Percentiles rank a stretch among this genome's conserved stretches.
Conservation (phyloP, 2,797 vertebrate species). For the Typhlichthys subterraneus region DNA sequence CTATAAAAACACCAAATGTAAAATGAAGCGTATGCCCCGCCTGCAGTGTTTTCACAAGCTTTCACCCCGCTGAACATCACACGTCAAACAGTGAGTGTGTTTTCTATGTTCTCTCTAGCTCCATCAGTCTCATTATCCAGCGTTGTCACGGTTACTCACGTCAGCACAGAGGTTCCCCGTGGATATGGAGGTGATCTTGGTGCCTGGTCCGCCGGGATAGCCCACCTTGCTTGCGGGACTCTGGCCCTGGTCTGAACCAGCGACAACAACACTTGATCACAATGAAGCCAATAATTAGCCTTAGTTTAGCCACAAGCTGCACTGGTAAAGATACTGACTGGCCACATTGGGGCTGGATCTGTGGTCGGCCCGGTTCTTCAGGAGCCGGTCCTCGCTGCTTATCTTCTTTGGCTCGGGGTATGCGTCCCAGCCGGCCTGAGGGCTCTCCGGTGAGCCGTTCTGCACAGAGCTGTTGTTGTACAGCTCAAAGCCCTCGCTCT, state of each 20-base stretch:
- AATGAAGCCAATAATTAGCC: no score
- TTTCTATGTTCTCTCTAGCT: no score
- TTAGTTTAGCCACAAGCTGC: no score
- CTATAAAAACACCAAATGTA: no score
- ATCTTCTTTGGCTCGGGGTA: slow-evolving; percentile 93
- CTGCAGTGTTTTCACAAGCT: no score
- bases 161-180: slow-evolving; percentile 97
- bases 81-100: no score
- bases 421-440: slow-evolving; percentile 88
- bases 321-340: slow-evolving; percentile 78
- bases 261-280: neutral
- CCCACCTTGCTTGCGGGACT: slow-evolving; percentile 89
- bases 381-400: slow-evolving; percentile 87
- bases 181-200: slow-evolving; percentile 97
- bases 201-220: slow-evolving; percentile 86
- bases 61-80: no score
- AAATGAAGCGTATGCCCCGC: no score
- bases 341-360: slow-evolving; percentile 98
- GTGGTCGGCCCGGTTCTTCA: slow-evolving; percentile 93
- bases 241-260: slow-evolving; percentile 88
- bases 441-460: slow-evolving; percentile 94
- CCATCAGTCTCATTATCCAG: slow-evolving; percentile 17
- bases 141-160: slow-evolving; percentile 72
- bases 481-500: slow-evolving; percentile 98
- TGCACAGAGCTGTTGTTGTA: slow-evolving; percentile 88